Evolutionary conservation across 2,888 invertebrate genomes (phyloP).

Genomic region (Oxystoma pomonae): DNA sequence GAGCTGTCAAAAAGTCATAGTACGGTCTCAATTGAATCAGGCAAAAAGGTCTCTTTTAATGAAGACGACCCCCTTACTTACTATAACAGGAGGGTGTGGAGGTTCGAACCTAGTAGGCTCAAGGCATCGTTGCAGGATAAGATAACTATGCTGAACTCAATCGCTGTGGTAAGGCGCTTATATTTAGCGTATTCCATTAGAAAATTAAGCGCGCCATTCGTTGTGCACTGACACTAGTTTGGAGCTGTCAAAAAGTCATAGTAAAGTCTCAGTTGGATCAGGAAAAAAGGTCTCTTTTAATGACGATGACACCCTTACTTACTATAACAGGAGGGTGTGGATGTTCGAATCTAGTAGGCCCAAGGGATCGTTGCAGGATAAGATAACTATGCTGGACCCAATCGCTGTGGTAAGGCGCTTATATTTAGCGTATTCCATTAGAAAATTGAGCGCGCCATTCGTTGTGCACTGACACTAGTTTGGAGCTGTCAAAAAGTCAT

Average conservation of each 20-base stretch:
- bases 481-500: no score
- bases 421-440: no score
- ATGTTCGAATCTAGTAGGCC: constrained; percentile 66
- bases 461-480: no score
- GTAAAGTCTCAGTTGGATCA: no score
- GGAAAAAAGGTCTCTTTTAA: constrained; percentile 63
- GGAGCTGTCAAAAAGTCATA: no score
- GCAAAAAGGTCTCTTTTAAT: constrained; percentile 62
- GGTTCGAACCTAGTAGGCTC: constrained; percentile 65
- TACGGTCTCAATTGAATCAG: no score
- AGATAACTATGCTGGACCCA: constrained; percentile 72
- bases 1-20: no score
- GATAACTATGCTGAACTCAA: constrained; percentile 72
- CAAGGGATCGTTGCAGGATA: constrained; percentile 62
- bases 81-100: constrained; percentile 70
- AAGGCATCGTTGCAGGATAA: constrained; percentile 63
- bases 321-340: constrained; percentile 71
- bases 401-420: constrained; percentile 48
- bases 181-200: no score
- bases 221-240: no score
- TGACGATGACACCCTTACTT: constrained; percentile 71
- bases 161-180: constrained; percentile 48
- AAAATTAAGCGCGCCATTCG: no score
- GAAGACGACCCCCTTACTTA: constrained; percentile 73
- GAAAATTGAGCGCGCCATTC: no score